Conservation (phyloP, 2,888 invertebrate genomes). For the Euplagia quadripunctaria region DNA sequence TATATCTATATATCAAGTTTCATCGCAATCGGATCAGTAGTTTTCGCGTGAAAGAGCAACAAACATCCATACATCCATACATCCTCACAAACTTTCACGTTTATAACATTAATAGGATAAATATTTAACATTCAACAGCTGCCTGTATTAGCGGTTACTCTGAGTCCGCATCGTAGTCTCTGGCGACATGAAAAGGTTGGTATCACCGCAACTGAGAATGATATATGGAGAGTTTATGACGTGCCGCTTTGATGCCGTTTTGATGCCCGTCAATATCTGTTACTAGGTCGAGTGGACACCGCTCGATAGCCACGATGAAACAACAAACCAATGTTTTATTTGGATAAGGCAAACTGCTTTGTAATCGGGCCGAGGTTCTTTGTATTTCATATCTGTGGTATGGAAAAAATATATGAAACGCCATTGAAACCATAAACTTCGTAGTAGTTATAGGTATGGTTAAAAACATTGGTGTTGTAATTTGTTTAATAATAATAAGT, state of each 20-base stretch:
- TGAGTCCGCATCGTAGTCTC: slow-evolving; percentile 50
- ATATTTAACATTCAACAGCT: not conserved
- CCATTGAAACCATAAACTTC: too few species aligned
- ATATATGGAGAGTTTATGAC: slow-evolving; percentile 78
- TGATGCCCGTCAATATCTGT: slow-evolving; percentile 69
- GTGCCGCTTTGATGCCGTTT: slow-evolving; percentile 69
- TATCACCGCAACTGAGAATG: slow-evolving; percentile 67
- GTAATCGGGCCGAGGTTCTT: slow-evolving; percentile 19
- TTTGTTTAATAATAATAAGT: not conserved
- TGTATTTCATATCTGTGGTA: slow-evolving; percentile 20
- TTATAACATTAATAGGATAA: too few species aligned
- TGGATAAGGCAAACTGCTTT: slow-evolving; percentile 46
- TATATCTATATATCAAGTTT: too few species aligned
- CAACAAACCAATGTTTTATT: slow-evolving; percentile 25
- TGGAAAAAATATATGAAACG: slow-evolving; percentile 1
- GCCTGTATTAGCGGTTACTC: slow-evolving; percentile 47
- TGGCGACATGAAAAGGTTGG: slow-evolving; percentile 74
- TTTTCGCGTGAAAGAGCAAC: too few species aligned
- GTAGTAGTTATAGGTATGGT: too few species aligned
- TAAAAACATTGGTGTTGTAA: not conserved
- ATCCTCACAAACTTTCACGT: too few species aligned
- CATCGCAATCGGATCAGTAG: too few species aligned
- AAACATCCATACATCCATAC: too few species aligned
- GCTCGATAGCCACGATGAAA: slow-evolving; percentile 29
- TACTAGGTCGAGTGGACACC: slow-evolving; percentile 69